Base-by-base conservation (phyloP, 2,888 invertebrate species). In the Platycnemis pennipes region DNA sequence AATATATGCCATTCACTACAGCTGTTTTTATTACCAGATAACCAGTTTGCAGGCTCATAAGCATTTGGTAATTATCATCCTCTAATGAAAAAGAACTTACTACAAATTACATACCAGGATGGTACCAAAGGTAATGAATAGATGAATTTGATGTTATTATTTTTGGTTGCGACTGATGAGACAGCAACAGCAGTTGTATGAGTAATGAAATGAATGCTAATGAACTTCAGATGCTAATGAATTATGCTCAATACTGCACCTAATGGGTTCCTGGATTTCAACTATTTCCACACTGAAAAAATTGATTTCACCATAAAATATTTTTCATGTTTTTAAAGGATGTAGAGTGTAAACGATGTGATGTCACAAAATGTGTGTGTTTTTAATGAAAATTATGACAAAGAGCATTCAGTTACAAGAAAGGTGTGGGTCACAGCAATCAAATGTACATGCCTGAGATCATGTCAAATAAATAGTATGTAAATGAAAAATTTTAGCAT, bases 1-100 rank as follows among this genome's bases (percentile, higher is more conserved):
- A 91, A 91, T 44, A 63, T 91, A 91, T 69, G 91, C 91, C 91
- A 91, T 91, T 91, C 91, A 91, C 91, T 91, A 91, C 91, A 91
- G 91, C 91, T 91, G 56, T 91, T 91, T 31, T 91, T 91, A 63
- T 56, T 91, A 63, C 44, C 63, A 91, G 63, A 91, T 91, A 69
- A 69, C 91, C 91, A 91, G 63, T 91, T 91, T 91, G 91, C 91
- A 91, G 91, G 63, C 91, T 91, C 91, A 91, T 91, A 91, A 91
- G 91, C 91, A 91, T 91, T 44, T 63, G 63, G 56, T 91, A 56
- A 91, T 91, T 42, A 91, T 91, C 63, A 91, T 91, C n/a, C 56
- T 91, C 91, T 63, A 91, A 91, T n/a, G 44, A 91, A 91, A 91
- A 91, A 87, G 87, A 91, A 91, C 44, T 69, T 63, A 63, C 91